Evolutionary conservation across 2,888 invertebrate species (phyloP).

Genomic region (Pterostichus niger): DNA sequence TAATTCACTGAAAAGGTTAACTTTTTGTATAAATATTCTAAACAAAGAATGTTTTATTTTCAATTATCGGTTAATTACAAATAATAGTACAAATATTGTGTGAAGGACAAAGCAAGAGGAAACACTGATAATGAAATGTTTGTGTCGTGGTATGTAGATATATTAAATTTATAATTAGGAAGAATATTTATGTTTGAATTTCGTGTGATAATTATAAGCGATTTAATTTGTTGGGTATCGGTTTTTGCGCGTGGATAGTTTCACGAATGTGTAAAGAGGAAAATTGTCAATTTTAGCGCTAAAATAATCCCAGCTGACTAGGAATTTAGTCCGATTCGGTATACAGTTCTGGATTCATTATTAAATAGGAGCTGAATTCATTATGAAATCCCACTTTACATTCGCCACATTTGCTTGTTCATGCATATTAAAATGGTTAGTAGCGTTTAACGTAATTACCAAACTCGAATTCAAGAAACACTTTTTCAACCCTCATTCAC

Average conservation of each 20-base stretch:
- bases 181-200: constrained; percentile 35
- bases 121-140: constrained; percentile 10
- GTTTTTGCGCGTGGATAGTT: constrained; percentile 35
- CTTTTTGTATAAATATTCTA: too few relatives aligned
- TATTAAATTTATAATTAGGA: constrained; percentile 21
- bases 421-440: constrained; percentile 63
- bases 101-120: too few relatives aligned
- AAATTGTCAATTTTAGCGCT: constrained; percentile 56
- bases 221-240: constrained; percentile 50
- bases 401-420: constrained; percentile 59
- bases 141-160: constrained; percentile 3
- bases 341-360: constrained; percentile 57
- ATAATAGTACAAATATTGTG: too few relatives aligned
- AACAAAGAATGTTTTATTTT: too few relatives aligned
- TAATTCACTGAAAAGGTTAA: too few relatives aligned
- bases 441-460: constrained; percentile 59
- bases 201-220: constrained; percentile 21
- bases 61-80: too few relatives aligned
- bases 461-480: constrained; percentile 58
- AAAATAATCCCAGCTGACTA: constrained; percentile 58
- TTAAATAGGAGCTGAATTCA: constrained; percentile 62
- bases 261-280: constrained; percentile 48
- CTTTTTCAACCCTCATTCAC: constrained; percentile 41
- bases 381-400: constrained; percentile 62
- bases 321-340: constrained; percentile 53